Base-by-base conservation (phyloP, 1,140 invertebrate genomes). In the Harlomillsia oculata region DNA sequence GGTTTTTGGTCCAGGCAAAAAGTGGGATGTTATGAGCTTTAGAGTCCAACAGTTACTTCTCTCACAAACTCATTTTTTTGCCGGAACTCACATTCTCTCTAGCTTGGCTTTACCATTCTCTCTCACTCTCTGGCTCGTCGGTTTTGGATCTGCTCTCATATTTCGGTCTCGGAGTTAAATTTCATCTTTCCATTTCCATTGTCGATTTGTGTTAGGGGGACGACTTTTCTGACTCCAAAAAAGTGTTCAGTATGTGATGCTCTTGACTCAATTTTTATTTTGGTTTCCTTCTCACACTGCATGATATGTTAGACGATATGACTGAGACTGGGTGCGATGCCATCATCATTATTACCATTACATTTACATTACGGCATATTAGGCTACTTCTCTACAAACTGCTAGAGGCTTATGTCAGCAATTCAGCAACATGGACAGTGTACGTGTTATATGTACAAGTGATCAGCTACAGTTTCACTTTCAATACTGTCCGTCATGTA, bases 181-280 rank as follows among this genome's bases (percentile, higher is more conserved):
- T 57, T 57, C 55, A 57, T 57, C 55, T 40, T 57, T 57, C 30
- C 46, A 39, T 50, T 50, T 52, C 30, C 56, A 56, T 56, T 59
- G 57, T 59, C 53, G 59, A 56, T 56, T 51, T 61, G 28, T 52
- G 50, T 56, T 53, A 57, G 51, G 59, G 59, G 59, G 59, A 56
- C 59, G 54, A 60, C 59, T 56, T 51, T 46, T 60, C 59, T 50
- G 34, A 29, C 34, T 56, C 49, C 25, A 30, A 16, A 16, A 41
- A 41, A 41, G 40, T 41, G 5, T 20, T 41, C 18, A 20, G 20
- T 44, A 8, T 9, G 39, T 8, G 6, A 16, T n/a, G 23, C 16
- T n/a, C 48, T 50, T 39, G 30, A 50, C 23, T 50, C 48, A 48
- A 48, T 28, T 50, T 39, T 37, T 37, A 34, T 37, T 50, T 50